phyloP scores from a whole-genome alignment of 2,113 vertebrate species.

The Ptilorrhoa leucosticta region DNA sequence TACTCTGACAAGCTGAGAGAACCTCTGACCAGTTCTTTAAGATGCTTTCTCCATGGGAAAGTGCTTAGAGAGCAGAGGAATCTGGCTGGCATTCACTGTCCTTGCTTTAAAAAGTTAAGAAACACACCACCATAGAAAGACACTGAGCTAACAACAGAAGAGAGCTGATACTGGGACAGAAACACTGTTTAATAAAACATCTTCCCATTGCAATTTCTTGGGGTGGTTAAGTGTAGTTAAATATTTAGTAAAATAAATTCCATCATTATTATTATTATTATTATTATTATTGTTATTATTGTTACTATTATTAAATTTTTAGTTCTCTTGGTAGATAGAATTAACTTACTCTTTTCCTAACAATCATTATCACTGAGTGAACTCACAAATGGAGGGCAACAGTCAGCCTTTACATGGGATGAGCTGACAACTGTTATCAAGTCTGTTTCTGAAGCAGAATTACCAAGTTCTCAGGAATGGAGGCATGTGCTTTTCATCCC shows the following conservation, averaged over 20 bases:
- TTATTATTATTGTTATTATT: not conserved
- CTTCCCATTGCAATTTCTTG: not conserved
- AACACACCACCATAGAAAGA: not conserved
- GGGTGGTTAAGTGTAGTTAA: not conserved
- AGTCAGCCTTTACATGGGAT: not conserved
- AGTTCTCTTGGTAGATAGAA: not conserved
- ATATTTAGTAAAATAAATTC: not conserved
- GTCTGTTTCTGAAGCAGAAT: not conserved
- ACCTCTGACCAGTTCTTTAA: not conserved
- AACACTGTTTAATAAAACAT: not conserved
- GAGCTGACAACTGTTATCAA: not conserved
- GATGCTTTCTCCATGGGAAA: not conserved
- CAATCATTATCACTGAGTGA: not conserved
- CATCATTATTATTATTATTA: not conserved
- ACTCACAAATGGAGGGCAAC: not conserved
- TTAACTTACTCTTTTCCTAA: not conserved
- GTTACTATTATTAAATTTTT: not conserved
- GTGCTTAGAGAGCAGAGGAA: not conserved
- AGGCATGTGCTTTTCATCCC: not conserved
- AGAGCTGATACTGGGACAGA: not conserved
- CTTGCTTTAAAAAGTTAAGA: not conserved
- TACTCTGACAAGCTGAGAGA: not conserved
- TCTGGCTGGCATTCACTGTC: not conserved
- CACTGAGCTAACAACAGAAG: not conserved
- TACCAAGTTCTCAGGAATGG: not conserved